phyloP scores from a whole-genome alignment of 2,888 invertebrate genomes.

The Rosalia funebris region DNA sequence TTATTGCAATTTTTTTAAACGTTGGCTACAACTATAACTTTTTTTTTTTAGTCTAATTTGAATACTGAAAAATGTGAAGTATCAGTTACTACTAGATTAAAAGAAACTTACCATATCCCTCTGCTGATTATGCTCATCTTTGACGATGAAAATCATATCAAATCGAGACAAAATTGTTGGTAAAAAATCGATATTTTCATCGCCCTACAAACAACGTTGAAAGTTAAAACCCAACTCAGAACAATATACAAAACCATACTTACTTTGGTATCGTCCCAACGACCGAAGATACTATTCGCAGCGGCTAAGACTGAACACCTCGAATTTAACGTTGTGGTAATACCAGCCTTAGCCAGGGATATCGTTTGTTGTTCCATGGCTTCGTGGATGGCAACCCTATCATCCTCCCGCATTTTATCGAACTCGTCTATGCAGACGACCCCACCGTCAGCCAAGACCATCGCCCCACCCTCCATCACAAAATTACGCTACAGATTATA shows the following conservation, averaged over 20 bases:
- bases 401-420: conserved; percentile 99
- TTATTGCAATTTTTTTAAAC: not conserved
- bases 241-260: conserved; percentile 8
- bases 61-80: no score
- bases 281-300: conserved; percentile 97
- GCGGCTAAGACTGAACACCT: conserved; percentile 99
- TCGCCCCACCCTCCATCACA: conserved; percentile 98
- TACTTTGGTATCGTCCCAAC: conserved; percentile 96
- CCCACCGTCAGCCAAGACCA: conserved; percentile 99
- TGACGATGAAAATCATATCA: conserved; percentile 99
- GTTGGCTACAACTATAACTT: no score
- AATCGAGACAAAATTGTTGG: conserved; percentile 99
- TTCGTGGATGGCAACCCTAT: conserved; percentile 98
- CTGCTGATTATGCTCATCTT: conserved; percentile 91
- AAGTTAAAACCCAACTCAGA: no score
- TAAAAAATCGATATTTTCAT: conserved; percentile 99
- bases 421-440: conserved; percentile 99
- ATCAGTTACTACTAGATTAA: no score
- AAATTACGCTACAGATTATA: conserved; percentile 95
- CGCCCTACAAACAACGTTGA: conserved; percentile 71
- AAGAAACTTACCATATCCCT: conserved; percentile 81
- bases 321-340: conserved; percentile 97
- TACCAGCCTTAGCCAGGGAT: conserved; percentile 99
- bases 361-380: conserved; percentile 99
- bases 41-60: no score